Evolutionary conservation across 1,140 invertebrate genomes (phyloP), one percentile per base, ranked within the genome.

Genomic region (Tribolium madens): DNA sequence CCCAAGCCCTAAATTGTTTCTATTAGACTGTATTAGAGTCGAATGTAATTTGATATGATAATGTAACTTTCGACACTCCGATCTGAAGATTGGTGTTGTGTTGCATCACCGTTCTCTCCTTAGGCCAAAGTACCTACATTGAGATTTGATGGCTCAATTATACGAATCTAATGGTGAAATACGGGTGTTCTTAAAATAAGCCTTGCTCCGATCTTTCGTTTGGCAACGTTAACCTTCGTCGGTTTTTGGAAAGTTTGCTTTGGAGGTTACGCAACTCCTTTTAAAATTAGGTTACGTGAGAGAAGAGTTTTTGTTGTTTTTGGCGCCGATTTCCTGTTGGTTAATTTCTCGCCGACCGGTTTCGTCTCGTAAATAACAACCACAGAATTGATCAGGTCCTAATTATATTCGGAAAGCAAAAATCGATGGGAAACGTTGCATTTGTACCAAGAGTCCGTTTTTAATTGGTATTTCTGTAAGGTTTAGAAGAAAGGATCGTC

Each of bases 311-410:
- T 68, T 71, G 47, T 71, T 46, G 21, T 72, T 71, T 76, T 76
- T 76, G 69, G 75, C 75, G 68, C 68, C 68, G 50, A 76, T 76
- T 76, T 76, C 75, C 75, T 76, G 75, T 76, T 76, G 57, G 57
- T 64, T 64, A 64, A 64, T 64, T 64, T 64, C 57, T 64, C 21
- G 57, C 57, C 26, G 57, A 64, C 57, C 57, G 57, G 57, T 64
- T 64, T 64, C 26, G 57, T 64, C 57, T 64, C 57, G 26, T 64
- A 64, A 64, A 64, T 64, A 64, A 64, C 18, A 60, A 13, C 14
- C n/a, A 31, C 52, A 57, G 17, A 57, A 57, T 33, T 33, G 57
- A 64, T 64, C 57, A 21, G 57, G 57, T 64, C 57, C 57, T 64
- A 64, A 64, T 64, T 64, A 64, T 64, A 13, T 64, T 33, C 57